These are phyloP conservation scores for Halcyon leucocephala DNA, from an alignment of 2,797 vertebrate genomes.

Conservation along the genomic window DNA sequence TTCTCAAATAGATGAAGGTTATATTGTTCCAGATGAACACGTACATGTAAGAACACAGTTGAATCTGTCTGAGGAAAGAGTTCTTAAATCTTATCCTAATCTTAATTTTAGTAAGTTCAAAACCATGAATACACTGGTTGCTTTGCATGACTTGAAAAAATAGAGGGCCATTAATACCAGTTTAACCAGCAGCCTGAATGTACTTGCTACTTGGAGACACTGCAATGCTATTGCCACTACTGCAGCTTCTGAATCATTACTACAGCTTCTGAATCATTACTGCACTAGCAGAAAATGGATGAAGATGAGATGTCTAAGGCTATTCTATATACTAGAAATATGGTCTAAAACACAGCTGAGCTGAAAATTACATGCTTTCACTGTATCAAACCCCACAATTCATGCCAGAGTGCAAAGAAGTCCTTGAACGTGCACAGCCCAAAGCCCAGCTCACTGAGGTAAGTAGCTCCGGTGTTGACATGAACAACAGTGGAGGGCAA, in stretches of 20 bases:
- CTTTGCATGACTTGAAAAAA: background rate
- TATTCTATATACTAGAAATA: background rate
- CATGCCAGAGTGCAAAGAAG: background rate
- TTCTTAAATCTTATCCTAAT: background rate
- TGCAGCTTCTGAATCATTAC: background rate
- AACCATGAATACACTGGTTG: background rate
- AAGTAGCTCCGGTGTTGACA: rapidly evolving
- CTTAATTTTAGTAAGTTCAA: background rate
- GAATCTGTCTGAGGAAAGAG: background rate
- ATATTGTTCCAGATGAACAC: background rate
- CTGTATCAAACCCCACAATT: background rate
- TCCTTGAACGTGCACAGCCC: background rate
- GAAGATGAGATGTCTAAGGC: background rate
- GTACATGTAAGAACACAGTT: background rate
- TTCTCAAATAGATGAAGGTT: background rate
- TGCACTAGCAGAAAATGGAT: background rate
- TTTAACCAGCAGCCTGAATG: background rate
- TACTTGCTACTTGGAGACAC: background rate
- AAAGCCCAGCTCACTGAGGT: background rate
- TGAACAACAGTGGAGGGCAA: background rate
- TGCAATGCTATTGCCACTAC: background rate
- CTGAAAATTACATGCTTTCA: background rate
- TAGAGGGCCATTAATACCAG: background rate
- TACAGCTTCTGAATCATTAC: background rate
- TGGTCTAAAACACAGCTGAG: background rate